phyloP scores from a whole-genome alignment of 2,113 vertebrate species.

The Tragulus kanchil region DNA sequence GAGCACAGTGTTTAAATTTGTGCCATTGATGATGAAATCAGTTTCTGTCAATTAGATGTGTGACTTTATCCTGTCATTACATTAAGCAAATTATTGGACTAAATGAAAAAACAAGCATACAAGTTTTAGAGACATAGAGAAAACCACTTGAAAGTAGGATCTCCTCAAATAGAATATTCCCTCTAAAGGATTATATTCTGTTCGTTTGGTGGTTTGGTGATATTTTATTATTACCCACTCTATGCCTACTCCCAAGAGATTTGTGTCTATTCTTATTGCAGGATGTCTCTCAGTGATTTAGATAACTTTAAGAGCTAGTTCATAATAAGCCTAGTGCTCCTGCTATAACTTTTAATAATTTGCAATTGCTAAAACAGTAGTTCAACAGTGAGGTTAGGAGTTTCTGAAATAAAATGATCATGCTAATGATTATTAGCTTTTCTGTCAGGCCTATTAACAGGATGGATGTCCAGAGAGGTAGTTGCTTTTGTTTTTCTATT shows the following conservation, averaged over 20 bases:
- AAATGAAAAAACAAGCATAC: not conserved
- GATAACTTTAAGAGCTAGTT: constrained; percentile 68
- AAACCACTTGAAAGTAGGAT: constrained; percentile 64
- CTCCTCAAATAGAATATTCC: constrained; percentile 15
- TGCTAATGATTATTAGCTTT: constrained; percentile 82
- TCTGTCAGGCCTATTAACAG: constrained; percentile 67
- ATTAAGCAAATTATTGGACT: not conserved
- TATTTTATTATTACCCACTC: constrained; percentile 51
- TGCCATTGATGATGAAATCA: not conserved
- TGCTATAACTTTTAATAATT: constrained; percentile 31
- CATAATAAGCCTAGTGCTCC: constrained; percentile 51
- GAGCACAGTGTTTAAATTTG: not conserved
- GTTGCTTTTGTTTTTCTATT: too few relatives aligned
- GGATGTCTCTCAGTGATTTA: constrained; percentile 62
- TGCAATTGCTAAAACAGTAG: constrained; percentile 58
- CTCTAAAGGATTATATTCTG: not conserved
- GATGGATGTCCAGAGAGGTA: constrained; percentile 66
- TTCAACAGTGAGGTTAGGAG: constrained; percentile 76
- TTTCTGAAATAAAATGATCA: constrained; percentile 81
- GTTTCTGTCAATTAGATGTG: not conserved
- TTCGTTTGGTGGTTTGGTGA: not conserved
- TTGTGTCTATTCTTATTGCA: not conserved
- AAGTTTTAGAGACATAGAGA: not conserved
- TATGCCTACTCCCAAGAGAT: not conserved
- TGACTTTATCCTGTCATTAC: not conserved